A percentile compares a stretch with the other conserved stretches of the same genome.
These are phyloP conservation scores for Menidia menidia DNA, from an alignment of 2,797 vertebrate species.

Conservation along the genomic window DNA sequence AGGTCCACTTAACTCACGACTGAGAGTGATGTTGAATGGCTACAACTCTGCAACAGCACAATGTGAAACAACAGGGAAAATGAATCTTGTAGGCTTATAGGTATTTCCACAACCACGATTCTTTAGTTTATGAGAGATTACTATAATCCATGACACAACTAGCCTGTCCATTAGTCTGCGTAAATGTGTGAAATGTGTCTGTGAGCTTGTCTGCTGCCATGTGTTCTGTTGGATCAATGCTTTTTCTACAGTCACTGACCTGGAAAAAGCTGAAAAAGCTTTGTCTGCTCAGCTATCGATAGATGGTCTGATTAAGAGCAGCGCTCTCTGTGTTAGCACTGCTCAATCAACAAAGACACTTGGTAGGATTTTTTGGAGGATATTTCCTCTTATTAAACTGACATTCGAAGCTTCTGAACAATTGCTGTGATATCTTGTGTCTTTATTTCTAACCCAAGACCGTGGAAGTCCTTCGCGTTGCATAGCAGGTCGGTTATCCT, in stretches of 20 bases:
- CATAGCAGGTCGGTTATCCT: conserved; percentile 56
- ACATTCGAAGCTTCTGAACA: conserved; percentile 37
- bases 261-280: conserved; percentile 75
- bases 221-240: conserved; percentile 78
- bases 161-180: conserved; percentile 57
- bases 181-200: conserved; percentile 46
- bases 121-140: conserved; percentile 42
- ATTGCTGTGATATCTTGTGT: conserved; percentile 33
- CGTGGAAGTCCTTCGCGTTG: conserved; percentile 57
- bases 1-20: background rate
- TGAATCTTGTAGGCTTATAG: conserved; percentile 2
- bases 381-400: conserved; percentile 55
- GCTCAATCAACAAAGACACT: conserved; percentile 53
- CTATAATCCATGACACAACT: conserved; percentile 46
- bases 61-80: background rate
- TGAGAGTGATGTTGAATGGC: conserved; percentile 1
- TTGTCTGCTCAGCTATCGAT: conserved; percentile 69
- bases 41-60: background rate
- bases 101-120: conserved; percentile 4
- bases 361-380: conserved; percentile 34
- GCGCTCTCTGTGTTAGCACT: conserved; percentile 41
- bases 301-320: conserved; percentile 74
- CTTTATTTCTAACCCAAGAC: conserved; percentile 33
- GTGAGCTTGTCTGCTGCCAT: conserved; percentile 62
- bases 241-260: conserved; percentile 72